Percentiles rank a stretch among this genome's conserved stretches.
Evolutionary conservation across 2,113 vertebrate species (phyloP).

Genomic region (Hemichromis elongatus): DNA sequence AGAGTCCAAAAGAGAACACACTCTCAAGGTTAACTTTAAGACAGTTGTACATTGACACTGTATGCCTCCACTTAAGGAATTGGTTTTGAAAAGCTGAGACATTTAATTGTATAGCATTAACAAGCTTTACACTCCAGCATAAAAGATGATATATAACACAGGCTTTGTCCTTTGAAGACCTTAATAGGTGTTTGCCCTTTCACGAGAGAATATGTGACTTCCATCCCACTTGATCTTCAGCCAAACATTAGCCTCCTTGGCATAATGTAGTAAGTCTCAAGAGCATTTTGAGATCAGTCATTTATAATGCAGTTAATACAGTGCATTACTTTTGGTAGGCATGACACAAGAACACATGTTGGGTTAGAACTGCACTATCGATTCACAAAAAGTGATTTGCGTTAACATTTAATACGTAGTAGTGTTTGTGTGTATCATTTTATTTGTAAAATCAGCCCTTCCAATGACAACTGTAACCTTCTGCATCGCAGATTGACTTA

Average conservation of each 20-base stretch:
- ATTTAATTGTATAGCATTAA: slow-evolving; percentile 35
- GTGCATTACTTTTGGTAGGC: not conserved
- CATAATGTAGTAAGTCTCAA: slow-evolving; percentile 8
- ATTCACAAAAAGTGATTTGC: not conserved
- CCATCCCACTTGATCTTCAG: slow-evolving; percentile 35
- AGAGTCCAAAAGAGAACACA: not conserved
- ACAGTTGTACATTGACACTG: not conserved
- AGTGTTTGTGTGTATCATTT: not conserved
- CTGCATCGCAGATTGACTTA: not conserved
- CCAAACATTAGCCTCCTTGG: slow-evolving; percentile 37
- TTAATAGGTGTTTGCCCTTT: slow-evolving; percentile 22
- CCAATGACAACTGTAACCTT: not conserved
- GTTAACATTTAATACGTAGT: not conserved
- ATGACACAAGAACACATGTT: not conserved
- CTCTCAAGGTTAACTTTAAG: slow-evolving; percentile 23
- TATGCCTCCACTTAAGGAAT: slow-evolving; percentile 32
- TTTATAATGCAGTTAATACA: slow-evolving; percentile 17
- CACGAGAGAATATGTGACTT: slow-evolving; percentile 19
- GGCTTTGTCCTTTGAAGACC: slow-evolving; percentile 50
- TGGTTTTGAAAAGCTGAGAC: slow-evolving; percentile 18
- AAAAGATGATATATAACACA: slow-evolving; percentile 26
- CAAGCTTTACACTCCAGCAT: slow-evolving; percentile 26
- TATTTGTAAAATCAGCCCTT: not conserved
- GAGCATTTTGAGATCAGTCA: slow-evolving; percentile 34
- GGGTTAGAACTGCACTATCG: not conserved